Evolutionary conservation across 2,888 invertebrate species (phyloP).

Genomic region (Cosmopolites sordidus): DNA sequence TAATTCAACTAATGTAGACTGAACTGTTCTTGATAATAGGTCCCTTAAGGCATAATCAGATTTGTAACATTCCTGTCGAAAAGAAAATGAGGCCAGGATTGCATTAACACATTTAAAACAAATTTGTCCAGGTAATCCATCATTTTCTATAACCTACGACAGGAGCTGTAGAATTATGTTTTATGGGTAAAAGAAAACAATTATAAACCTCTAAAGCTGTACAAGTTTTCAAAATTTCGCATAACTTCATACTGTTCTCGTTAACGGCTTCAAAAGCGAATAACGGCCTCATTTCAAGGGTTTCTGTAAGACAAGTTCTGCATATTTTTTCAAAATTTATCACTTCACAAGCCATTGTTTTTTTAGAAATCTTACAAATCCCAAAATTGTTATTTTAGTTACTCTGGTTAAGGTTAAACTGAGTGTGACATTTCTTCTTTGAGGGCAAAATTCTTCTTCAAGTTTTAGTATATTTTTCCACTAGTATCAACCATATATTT

Average conservation of each 20-base stretch:
- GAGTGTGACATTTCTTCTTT: too few species aligned
- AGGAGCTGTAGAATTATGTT: too few species aligned
- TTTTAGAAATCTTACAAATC: too few species aligned
- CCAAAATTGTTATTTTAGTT: too few species aligned
- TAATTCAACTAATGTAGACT: conserved; percentile 31
- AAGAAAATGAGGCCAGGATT: conserved; percentile 43
- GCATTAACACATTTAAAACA: conserved; percentile 45
- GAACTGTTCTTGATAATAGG: conserved; percentile 34
- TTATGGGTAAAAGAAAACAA: background rate
- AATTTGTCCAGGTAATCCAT: conserved; percentile 45
- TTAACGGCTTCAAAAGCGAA: conserved; percentile 40
- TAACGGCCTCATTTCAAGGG: conserved; percentile 40
- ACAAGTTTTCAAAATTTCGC: conserved; percentile 45
- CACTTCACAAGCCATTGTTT: conserved; percentile 34
- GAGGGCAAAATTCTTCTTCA: too few species aligned
- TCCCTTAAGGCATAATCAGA: conserved; percentile 43
- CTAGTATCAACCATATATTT: too few species aligned
- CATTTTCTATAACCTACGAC: conserved; percentile 42
- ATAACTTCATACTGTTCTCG: conserved; percentile 39
- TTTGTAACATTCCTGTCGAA: conserved; percentile 45
- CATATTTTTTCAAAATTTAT: conserved; percentile 45
- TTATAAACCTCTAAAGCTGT: conserved; percentile 44
- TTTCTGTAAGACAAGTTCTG: conserved; percentile 45
- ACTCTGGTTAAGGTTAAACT: too few species aligned
- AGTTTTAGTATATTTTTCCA: too few species aligned